phyloP scores from a whole-genome alignment of 1,140 invertebrate genomes.

The Drosophila varians region DNA sequence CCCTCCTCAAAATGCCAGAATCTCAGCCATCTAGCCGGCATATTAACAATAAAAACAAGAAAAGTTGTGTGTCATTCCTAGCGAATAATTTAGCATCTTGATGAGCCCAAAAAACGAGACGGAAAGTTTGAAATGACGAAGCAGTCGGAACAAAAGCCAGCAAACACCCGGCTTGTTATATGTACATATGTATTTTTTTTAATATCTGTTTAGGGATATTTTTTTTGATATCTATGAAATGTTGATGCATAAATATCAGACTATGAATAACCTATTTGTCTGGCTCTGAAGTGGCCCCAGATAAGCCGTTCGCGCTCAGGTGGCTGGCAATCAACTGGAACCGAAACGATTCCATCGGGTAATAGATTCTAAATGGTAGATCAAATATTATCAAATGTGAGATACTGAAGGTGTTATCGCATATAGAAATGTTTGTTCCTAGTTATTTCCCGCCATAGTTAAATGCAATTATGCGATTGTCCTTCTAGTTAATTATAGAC shows the following conservation, averaged over 20 bases:
- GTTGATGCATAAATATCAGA: slow-evolving; percentile 5
- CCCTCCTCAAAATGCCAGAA: slow-evolving; percentile 22
- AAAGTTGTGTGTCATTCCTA: slow-evolving; percentile 26
- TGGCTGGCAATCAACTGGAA: slow-evolving; percentile 10
- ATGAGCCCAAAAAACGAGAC: slow-evolving; percentile 40
- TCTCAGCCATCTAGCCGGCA: slow-evolving; percentile 13
- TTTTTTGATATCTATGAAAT: slow-evolving; percentile 3
- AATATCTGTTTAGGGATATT: background rate
- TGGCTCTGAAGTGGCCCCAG: background rate
- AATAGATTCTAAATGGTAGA: slow-evolving; percentile 34
- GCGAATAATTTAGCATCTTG: slow-evolving; percentile 50
- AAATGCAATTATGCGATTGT: slow-evolving; percentile 10
- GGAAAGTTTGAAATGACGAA: slow-evolving; percentile 28
- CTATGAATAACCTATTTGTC: slow-evolving; percentile 1
- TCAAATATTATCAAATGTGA: slow-evolving; percentile 32
- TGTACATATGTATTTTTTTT: no score
- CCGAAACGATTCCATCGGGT: background rate
- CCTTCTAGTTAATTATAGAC: slow-evolving; percentile 12
- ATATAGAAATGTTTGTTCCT: slow-evolving; percentile 2
- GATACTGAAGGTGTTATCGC: background rate
- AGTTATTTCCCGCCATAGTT: background rate
- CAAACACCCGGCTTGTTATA: slow-evolving; percentile 8
- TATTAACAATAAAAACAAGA: background rate
- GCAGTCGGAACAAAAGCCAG: slow-evolving; percentile 16
- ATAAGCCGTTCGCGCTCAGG: background rate